A percentile compares a stretch with the other conserved stretches of the same genome.
phyloP scores from a whole-genome alignment of 2,888 invertebrate species.

The Phyto melanocephala region DNA sequence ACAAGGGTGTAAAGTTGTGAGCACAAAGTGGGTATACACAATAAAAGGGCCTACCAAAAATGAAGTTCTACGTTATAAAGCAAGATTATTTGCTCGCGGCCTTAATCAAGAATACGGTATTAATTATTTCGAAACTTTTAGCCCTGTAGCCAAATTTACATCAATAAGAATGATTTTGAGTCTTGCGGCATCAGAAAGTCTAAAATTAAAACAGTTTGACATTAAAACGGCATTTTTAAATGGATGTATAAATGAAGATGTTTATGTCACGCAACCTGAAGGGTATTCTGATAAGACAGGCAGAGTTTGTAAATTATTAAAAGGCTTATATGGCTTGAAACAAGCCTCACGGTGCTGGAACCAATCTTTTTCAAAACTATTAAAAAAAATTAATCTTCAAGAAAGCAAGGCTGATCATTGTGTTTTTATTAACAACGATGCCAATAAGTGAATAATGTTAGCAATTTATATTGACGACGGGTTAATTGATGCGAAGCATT shows the following conservation, averaged over 20 bases:
- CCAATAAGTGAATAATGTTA: constrained; percentile 50
- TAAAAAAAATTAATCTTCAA: constrained; percentile 64
- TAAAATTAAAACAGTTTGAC: constrained; percentile 54
- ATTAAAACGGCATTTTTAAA: constrained; percentile 61
- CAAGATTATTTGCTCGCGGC: constrained; percentile 50
- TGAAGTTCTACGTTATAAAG: constrained; percentile 36
- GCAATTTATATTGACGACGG: constrained; percentile 67
- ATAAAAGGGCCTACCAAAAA: constrained; percentile 30
- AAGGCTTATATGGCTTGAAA: constrained; percentile 67
- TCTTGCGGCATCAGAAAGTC: constrained; percentile 12
- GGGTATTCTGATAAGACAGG: constrained; percentile 62
- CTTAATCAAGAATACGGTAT: constrained; percentile 41
- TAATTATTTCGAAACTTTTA: constrained; percentile 64
- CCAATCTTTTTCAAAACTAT: constrained; percentile 64
- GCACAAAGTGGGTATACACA: constrained; percentile 26
- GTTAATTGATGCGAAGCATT: constrained; percentile 28
- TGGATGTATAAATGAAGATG: constrained; percentile 53
- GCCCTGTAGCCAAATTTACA: constrained; percentile 23
- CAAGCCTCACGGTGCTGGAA: constrained; percentile 68
- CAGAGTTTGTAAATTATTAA: constrained; percentile 61
- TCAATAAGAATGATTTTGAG: constrained; percentile 50
- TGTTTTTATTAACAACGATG: constrained; percentile 63
- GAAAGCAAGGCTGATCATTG: constrained; percentile 68
- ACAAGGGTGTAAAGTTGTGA: constrained; percentile 14
- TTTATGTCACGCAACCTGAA: constrained; percentile 59